phyloP scores from a whole-genome alignment of 2,797 vertebrate species.

The Enteromius unitaeniatus region DNA sequence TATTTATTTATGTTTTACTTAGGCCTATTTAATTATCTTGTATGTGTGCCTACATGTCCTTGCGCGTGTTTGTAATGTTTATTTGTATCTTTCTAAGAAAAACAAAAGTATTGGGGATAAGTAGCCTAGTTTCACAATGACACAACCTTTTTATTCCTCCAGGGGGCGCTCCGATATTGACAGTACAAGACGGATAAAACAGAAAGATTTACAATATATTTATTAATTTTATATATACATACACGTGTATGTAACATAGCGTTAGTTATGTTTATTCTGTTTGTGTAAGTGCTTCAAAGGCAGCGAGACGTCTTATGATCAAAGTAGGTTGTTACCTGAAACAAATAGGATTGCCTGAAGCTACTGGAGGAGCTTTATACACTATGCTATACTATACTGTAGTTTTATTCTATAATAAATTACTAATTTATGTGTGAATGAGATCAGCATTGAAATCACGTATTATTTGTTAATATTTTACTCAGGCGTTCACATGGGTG shows the following conservation, averaged over 20 bases:
- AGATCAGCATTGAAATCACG: neutral
- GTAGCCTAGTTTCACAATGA: neutral
- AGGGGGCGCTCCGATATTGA: neutral
- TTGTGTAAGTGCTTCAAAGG: neutral
- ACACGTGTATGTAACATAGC: no score
- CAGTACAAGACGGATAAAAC: no score
- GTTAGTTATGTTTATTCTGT: neutral
- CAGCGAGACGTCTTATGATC: neutral
- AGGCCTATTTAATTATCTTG: neutral
- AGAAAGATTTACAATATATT: no score
- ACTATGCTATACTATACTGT: no score
- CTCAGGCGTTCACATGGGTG: constrained; percentile 11
- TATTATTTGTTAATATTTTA: neutral
- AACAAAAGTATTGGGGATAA: no score
- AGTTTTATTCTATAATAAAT: no score
- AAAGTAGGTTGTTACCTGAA: neutral
- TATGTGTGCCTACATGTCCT: neutral
- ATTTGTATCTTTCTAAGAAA: no score
- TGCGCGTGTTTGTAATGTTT: neutral
- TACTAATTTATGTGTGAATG: neutral
- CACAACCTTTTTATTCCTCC: neutral
- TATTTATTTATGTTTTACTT: neutral
- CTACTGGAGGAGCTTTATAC: neutral
- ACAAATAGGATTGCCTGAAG: neutral
- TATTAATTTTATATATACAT: no score